A percentile compares a stretch with the other conserved stretches of the same genome.
Conservation (phyloP, 92 coral and sea anemone genomes). For the Bergia puertoricense region DNA sequence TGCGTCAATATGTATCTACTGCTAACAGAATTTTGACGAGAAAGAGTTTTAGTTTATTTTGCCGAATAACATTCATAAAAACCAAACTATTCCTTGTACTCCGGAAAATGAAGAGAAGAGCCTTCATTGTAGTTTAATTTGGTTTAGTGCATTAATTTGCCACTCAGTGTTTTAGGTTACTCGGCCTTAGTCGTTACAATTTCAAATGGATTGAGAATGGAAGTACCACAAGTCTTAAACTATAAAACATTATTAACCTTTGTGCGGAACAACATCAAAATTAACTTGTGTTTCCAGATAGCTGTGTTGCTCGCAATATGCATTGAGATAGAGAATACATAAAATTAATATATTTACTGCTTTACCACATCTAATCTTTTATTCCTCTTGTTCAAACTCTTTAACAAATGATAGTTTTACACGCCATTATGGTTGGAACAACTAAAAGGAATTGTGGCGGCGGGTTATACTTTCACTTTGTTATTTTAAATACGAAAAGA, state of each 20-base stretch:
- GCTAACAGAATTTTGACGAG: too few species aligned
- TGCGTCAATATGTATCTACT: background rate
- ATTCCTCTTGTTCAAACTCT: background rate
- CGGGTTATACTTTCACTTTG: background rate
- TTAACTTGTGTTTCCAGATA: background rate
- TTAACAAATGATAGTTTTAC: background rate
- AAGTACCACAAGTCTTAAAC: background rate
- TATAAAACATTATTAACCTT: background rate
- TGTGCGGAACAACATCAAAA: background rate
- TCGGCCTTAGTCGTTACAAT: background rate
- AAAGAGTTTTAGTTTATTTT: background rate
- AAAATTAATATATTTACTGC: too few species aligned
- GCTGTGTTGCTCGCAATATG: too few species aligned
- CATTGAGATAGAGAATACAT: too few species aligned
- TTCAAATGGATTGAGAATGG: background rate
- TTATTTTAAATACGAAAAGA: too few species aligned
- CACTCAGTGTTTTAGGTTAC: background rate
- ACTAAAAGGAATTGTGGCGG: too few species aligned
- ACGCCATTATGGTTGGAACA: background rate
- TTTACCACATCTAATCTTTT: background rate
- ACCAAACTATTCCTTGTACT: background rate
- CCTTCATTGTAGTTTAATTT: background rate
- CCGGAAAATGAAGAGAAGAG: background rate
- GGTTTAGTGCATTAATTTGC: background rate
- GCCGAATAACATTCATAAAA: too few species aligned